Evolutionary conservation across 1,140 invertebrate genomes (phyloP).

Genomic region (Sarcophaga peregrina): DNA sequence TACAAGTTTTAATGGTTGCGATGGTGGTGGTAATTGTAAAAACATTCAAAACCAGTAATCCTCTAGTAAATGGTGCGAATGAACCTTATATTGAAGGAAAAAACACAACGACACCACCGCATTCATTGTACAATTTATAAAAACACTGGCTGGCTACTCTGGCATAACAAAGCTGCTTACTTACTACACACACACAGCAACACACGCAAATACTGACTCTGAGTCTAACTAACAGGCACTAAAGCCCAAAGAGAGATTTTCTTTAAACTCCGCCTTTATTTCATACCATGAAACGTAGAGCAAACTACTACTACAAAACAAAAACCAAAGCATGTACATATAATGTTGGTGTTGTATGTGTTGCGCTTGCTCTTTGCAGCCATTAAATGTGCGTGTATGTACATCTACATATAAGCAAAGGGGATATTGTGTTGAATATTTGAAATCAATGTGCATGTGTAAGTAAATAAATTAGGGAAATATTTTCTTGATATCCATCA

Average conservation of each 20-base stretch:
- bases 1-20: no score
- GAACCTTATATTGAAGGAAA: slow-evolving; percentile 26
- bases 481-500: no score
- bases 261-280: slow-evolving; percentile 29
- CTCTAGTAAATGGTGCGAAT: slow-evolving; percentile 36
- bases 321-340: no score
- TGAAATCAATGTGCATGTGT: no score
- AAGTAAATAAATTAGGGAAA: no score
- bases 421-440: slow-evolving; percentile 2
- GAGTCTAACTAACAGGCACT: neutral
- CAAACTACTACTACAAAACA: neutral
- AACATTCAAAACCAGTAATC: neutral
- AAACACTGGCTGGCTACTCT: no score
- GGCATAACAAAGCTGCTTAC: no score
- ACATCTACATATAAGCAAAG: slow-evolving; percentile 40
- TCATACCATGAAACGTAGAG: slow-evolving; percentile 18
- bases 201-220: neutral
- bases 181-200: no score
- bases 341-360: slow-evolving; percentile 29
- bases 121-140: no score
- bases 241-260: neutral
- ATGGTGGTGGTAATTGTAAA: no score
- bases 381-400: slow-evolving; percentile 35
- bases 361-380: slow-evolving; percentile 16
- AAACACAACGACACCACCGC: slow-evolving; percentile 7